Conservation (phyloP, 1,140 invertebrate genomes). For the Caenorhabditis briggsae region DNA sequence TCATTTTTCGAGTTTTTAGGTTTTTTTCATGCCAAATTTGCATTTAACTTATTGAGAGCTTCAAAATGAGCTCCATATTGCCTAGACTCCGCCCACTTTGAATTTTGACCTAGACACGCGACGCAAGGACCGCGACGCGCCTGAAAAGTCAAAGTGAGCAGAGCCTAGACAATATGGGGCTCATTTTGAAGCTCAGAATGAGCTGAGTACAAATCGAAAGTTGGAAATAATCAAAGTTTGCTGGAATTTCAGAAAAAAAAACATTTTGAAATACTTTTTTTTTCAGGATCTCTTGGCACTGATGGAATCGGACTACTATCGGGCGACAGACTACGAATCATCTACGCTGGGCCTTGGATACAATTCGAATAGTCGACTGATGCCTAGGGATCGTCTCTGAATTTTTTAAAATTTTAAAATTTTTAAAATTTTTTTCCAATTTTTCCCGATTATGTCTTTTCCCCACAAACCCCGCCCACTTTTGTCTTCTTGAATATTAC, state of each 20-base stretch:
- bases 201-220: no score
- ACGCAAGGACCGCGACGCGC: no score
- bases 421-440: not conserved
- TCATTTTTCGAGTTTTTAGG: no score
- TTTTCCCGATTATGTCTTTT: not conserved
- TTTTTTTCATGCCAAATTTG: no score
- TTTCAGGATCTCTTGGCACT: constrained; percentile 61
- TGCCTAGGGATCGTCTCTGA: constrained; percentile 59
- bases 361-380: constrained; percentile 61
- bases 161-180: no score
- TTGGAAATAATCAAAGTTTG: not conserved
- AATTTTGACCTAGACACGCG: not conserved
- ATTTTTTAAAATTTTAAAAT: constrained; percentile 1
- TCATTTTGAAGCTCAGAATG: no score
- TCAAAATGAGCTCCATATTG: no score
- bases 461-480: not conserved
- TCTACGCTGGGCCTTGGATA: constrained; percentile 61
- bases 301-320: constrained; percentile 48
- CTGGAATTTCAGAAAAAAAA: not conserved
- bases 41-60: no score
- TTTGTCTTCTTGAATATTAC: no score
- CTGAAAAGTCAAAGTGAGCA: no score
- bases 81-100: not conserved
- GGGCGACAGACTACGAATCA: constrained; percentile 58
- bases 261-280: not conserved